phyloP scores from a whole-genome alignment of 1,140 invertebrate species.

The Eumaeus atala region DNA sequence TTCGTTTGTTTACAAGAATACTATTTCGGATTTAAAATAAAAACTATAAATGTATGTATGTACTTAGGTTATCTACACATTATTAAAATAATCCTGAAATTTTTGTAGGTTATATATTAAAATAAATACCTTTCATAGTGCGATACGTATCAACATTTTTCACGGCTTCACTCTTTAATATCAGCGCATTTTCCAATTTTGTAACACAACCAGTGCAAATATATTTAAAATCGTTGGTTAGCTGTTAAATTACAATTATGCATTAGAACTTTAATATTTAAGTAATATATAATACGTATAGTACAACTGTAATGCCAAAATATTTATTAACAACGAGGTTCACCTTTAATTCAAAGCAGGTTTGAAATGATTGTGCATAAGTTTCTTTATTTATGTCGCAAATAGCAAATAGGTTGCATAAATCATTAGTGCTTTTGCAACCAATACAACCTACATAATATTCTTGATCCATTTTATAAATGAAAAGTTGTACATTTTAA shows the following conservation, averaged over 20 bases:
- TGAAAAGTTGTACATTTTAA: too few relatives aligned
- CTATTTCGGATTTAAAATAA: too few relatives aligned
- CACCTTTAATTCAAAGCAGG: conserved; percentile 61
- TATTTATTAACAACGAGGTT: conserved; percentile 24
- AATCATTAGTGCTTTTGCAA: conserved; percentile 59
- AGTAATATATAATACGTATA: conserved; percentile 1
- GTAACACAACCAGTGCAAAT: conserved; percentile 45
- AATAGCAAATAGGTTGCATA: conserved; percentile 63
- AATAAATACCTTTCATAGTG: conserved; percentile 43
- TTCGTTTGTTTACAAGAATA: too few relatives aligned
- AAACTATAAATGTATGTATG: too few relatives aligned
- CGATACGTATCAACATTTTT: conserved; percentile 44
- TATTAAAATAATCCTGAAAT: too few relatives aligned
- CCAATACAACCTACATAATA: conserved; percentile 65
- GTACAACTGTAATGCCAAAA: neutral
- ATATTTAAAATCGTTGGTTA: conserved; percentile 44
- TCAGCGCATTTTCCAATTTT: conserved; percentile 37
- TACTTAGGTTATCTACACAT: too few relatives aligned
- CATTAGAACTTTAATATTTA: neutral
- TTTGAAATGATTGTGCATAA: conserved; percentile 62
- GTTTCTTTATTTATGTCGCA: conserved; percentile 55
- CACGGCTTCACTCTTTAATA: conserved; percentile 41
- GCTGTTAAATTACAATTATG: conserved; percentile 25
- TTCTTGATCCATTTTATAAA: conserved; percentile 48
- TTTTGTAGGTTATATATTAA: conserved; percentile 5